phyloP scores from a whole-genome alignment of 2,888 invertebrate species.

The Sceliomorpha sp. region DNA sequence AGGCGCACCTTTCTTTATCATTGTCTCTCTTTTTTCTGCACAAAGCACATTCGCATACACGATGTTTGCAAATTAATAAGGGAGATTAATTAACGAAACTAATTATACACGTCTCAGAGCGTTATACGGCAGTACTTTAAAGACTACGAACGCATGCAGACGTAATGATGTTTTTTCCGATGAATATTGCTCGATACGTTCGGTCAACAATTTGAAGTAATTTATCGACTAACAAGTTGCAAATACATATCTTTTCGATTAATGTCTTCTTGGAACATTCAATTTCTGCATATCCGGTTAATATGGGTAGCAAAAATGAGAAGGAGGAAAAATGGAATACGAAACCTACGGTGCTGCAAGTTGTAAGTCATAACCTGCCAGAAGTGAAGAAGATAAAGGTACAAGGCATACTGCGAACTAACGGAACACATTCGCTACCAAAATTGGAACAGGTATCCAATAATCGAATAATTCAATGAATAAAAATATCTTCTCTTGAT shows the following conservation, averaged over 20 bases:
- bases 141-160: background rate
- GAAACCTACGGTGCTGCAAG: constrained; percentile 20
- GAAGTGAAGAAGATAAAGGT: constrained; percentile 24
- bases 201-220: background rate
- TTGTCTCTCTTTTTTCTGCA: constrained; percentile 17
- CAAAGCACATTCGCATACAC: constrained; percentile 2
- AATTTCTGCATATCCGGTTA: too few relatives aligned
- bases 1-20: constrained; percentile 17
- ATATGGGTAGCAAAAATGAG: constrained; percentile 13
- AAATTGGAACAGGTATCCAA: constrained; percentile 13
- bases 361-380: constrained; percentile 30
- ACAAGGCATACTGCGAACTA: constrained; percentile 32
- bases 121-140: constrained; percentile 23
- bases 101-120: constrained; percentile 20
- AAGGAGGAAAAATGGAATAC: too few relatives aligned
- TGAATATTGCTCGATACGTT: background rate
- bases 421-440: constrained; percentile 1
- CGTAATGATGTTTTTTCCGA: background rate
- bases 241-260: too few relatives aligned
- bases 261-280: too few relatives aligned
- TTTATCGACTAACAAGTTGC: too few relatives aligned
- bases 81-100: constrained; percentile 28
- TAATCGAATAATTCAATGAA: too few relatives aligned
- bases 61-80: constrained; percentile 16
- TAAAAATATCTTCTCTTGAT: too few relatives aligned